phyloP scores from a whole-genome alignment of 2,888 invertebrate species.

The Dasypolia templi region DNA sequence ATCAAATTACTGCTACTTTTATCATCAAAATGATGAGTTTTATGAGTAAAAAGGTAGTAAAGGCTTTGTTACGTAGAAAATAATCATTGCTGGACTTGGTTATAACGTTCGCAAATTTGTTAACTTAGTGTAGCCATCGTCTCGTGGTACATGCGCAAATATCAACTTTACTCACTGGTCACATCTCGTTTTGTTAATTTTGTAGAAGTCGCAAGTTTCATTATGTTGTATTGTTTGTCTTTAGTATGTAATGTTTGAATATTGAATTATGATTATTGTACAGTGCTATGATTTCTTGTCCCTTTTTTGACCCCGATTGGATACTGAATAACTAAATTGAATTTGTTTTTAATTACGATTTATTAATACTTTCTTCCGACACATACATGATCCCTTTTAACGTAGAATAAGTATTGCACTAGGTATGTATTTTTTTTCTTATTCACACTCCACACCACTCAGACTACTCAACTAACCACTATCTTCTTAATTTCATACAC shows the following conservation, averaged over 20 bases:
- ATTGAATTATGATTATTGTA: slow-evolving; percentile 43
- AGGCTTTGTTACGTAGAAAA: slow-evolving; percentile 62
- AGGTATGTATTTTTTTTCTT: slow-evolving; percentile 24
- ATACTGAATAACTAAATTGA: slow-evolving; percentile 30
- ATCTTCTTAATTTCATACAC: slow-evolving; percentile 31
- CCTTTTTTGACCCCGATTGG: slow-evolving; percentile 14
- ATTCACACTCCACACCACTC: slow-evolving; percentile 37
- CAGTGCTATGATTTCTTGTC: slow-evolving; percentile 30
- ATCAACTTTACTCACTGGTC: slow-evolving; percentile 39
- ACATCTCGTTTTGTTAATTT: slow-evolving; percentile 50
- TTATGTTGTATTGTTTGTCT: slow-evolving; percentile 55
- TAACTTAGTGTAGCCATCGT: slow-evolving; percentile 51
- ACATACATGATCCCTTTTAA: slow-evolving; percentile 26
- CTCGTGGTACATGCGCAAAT: slow-evolving; percentile 38
- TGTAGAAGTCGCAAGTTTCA: slow-evolving; percentile 57
- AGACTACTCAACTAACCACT: slow-evolving; percentile 35
- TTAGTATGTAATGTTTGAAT: slow-evolving; percentile 49
- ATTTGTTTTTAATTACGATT: slow-evolving; percentile 5
- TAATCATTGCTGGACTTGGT: slow-evolving; percentile 57
- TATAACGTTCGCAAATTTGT: slow-evolving; percentile 39
- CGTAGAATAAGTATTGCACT: slow-evolving; percentile 35
- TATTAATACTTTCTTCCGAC: slow-evolving; percentile 5
- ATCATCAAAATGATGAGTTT: slow-evolving; percentile 42
- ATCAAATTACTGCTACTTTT: slow-evolving; percentile 39
- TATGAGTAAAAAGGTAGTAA: slow-evolving; percentile 50